phyloP scores from a whole-genome alignment of 1,140 invertebrate species.

The Harpegnathos saltator region DNA sequence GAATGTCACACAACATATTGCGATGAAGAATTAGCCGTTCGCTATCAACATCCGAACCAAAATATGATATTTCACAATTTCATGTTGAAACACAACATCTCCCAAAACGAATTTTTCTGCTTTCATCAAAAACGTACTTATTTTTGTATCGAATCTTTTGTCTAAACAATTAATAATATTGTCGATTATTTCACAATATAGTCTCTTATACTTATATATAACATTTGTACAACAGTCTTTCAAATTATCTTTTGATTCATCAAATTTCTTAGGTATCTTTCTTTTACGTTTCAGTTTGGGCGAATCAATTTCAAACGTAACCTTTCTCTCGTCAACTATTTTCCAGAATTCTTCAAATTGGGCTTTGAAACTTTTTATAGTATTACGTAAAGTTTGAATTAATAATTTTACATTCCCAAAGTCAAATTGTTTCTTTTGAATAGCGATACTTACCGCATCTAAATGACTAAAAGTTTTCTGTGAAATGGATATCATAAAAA shows the following conservation, averaged over 20 bases:
- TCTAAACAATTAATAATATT: too few species aligned
- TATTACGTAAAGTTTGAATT: conserved; percentile 12
- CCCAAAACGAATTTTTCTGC: too few species aligned
- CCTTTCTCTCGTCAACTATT: neutral
- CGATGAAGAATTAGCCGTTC: neutral
- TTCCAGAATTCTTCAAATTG: neutral
- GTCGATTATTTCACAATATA: too few species aligned
- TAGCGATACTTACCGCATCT: neutral
- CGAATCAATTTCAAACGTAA: conserved; percentile 5
- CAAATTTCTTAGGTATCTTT: too few species aligned
- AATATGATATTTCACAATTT: too few species aligned
- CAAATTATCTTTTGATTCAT: too few species aligned
- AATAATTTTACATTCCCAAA: conserved; percentile 15
- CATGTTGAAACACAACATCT: too few species aligned
- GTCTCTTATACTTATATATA: too few species aligned
- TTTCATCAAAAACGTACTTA: too few species aligned
- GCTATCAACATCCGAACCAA: neutral
- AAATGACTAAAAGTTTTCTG: neutral
- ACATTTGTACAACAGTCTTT: too few species aligned
- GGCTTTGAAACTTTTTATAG: conserved; percentile 1
- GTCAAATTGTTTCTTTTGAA: conserved; percentile 3
- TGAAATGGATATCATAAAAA: neutral
- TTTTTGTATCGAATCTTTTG: too few species aligned
- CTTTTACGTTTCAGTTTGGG: neutral
- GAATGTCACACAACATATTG: conserved; percentile 2